Conservation (phyloP, 2,888 invertebrate genomes). For the Cephus spinipes region DNA sequence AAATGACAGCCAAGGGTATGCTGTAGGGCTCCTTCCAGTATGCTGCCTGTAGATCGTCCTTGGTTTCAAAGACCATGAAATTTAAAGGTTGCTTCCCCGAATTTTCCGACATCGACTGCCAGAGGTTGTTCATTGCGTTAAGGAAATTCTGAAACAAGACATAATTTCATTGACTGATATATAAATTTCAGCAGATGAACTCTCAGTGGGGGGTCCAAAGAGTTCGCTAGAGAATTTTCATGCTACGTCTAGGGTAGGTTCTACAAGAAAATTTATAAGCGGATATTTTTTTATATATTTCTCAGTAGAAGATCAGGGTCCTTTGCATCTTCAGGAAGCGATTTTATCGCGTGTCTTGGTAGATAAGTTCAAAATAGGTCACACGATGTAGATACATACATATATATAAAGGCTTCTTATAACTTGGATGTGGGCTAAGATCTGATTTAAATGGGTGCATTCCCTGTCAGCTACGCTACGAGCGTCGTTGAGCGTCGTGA, state of each 20-base stretch:
- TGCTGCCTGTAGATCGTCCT: constrained; percentile 76
- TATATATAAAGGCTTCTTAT: background rate
- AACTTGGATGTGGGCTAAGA: background rate
- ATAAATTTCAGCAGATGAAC: background rate
- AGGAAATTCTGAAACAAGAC: constrained; percentile 71
- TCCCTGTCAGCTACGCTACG: background rate
- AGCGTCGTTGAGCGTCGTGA: background rate
- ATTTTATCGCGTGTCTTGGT: background rate
- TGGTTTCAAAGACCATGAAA: constrained; percentile 75
- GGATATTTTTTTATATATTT: too few species aligned
- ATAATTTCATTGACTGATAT: background rate
- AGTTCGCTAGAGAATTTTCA: background rate
- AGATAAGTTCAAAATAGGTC: background rate
- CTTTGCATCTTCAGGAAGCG: background rate
- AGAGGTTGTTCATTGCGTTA: constrained; percentile 73
- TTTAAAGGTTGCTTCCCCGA: constrained; percentile 71
- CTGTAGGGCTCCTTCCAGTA: constrained; percentile 76
- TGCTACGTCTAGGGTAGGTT: background rate
- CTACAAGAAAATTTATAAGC: too few species aligned
- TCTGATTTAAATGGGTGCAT: background rate
- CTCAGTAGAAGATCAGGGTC: background rate
- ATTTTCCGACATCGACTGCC: constrained; percentile 69
- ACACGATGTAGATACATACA: background rate
- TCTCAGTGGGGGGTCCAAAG: background rate
- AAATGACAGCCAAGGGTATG: constrained; percentile 80